Conservation (phyloP, 2,888 invertebrate species). For the Bedellia somnulentella region DNA sequence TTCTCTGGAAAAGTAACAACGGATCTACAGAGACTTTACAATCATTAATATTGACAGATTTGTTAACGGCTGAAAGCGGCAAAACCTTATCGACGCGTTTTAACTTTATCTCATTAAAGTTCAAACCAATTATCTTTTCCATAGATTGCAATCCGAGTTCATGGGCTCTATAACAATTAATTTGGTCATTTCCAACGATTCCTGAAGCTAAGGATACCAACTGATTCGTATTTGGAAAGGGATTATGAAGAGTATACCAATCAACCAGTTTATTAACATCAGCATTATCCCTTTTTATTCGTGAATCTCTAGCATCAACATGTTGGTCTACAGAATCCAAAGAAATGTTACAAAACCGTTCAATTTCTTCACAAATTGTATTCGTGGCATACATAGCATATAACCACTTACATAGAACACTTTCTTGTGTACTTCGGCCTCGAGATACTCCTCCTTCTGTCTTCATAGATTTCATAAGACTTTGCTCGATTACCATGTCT, state of each 20-base stretch:
- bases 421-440: slow-evolving; percentile 10
- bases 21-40: too few relatives aligned
- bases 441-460: slow-evolving; percentile 12
- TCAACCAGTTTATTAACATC: slow-evolving; percentile 1
- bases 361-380: slow-evolving; percentile 18
- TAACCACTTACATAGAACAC: slow-evolving; percentile 17
- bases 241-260: slow-evolving; percentile 1
- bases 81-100: too few relatives aligned
- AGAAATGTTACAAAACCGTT: slow-evolving; percentile 7
- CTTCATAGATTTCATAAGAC: slow-evolving; percentile 15
- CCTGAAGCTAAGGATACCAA: not conserved
- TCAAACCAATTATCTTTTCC: too few relatives aligned
- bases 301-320: slow-evolving; percentile 14
- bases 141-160: too few relatives aligned
- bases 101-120: too few relatives aligned
- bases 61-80: too few relatives aligned
- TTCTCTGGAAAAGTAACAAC: too few relatives aligned
- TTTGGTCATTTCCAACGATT: not conserved
- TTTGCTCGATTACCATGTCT: too few relatives aligned
- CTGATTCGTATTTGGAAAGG: not conserved
- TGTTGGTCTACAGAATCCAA: slow-evolving; percentile 11
- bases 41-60: too few relatives aligned
- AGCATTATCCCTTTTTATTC: slow-evolving; percentile 10
- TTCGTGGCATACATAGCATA: too few relatives aligned
- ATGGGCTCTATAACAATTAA: too few relatives aligned